Evolutionary conservation across 1,140 invertebrate genomes (phyloP).

Genomic region (Formica selysi): DNA sequence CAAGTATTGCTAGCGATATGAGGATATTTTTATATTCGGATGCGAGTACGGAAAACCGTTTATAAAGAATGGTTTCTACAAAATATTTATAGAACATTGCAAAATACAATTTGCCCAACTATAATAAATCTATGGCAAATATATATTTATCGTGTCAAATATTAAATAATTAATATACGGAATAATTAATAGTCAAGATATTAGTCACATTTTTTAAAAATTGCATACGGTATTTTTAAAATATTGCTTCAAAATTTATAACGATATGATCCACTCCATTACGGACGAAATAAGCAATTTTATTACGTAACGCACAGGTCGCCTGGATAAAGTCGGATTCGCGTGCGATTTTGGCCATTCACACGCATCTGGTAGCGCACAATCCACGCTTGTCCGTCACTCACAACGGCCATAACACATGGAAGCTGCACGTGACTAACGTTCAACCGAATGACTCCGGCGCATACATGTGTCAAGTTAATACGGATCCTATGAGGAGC

Average conservation of each 20-base stretch:
- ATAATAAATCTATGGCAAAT: neutral
- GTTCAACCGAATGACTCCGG: constrained; percentile 95
- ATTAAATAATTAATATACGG: neutral
- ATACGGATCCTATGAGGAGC: constrained; percentile 96
- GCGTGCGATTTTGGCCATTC: constrained; percentile 95
- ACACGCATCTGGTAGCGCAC: constrained; percentile 95
- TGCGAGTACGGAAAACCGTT: neutral
- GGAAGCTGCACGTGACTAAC: constrained; percentile 94
- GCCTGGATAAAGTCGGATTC: constrained; percentile 91
- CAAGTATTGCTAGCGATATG: neutral
- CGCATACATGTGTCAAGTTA: constrained; percentile 96
- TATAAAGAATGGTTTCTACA: neutral
- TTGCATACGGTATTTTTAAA: neutral
- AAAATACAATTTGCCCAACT: neutral
- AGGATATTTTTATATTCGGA: constrained; percentile 11
- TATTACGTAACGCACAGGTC: constrained; percentile 69
- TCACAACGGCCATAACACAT: constrained; percentile 95
- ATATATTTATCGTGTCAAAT: neutral
- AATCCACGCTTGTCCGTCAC: constrained; percentile 94
- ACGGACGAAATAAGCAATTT: constrained; percentile 54
- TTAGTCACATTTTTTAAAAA: neutral
- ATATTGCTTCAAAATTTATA: neutral
- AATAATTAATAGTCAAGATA: neutral
- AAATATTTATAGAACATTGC: neutral
- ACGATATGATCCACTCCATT: neutral